Evolutionary conservation across 2,888 invertebrate species (phyloP).

Genomic region (Lasioglossum figueresi): DNA sequence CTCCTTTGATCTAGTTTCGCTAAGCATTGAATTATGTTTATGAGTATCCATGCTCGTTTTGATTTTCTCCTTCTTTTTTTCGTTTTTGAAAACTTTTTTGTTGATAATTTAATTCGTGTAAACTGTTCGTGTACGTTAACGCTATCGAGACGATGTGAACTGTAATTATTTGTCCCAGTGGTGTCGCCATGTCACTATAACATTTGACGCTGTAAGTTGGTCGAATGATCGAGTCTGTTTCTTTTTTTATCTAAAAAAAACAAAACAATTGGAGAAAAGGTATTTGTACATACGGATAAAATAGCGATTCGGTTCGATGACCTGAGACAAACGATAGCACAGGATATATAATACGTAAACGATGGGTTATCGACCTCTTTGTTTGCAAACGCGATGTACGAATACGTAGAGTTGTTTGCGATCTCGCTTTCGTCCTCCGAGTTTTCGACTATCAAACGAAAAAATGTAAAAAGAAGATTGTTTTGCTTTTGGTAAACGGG

Average conservation of each 20-base stretch:
- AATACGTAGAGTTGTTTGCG: constrained; percentile 2
- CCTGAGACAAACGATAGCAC: neutral
- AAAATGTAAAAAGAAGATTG: constrained; percentile 14
- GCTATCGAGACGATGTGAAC: constrained; percentile 22
- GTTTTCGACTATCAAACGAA: constrained; percentile 10
- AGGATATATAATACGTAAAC: neutral
- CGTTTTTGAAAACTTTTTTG: constrained; percentile 26
- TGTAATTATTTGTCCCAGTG: neutral
- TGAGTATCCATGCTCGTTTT: constrained; percentile 13
- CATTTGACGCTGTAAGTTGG: neutral
- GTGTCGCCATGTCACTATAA: neutral
- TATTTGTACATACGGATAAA: neutral
- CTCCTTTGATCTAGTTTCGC: constrained; percentile 32
- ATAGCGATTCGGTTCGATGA: neutral
- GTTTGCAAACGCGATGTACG: neutral
- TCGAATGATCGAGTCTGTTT: neutral
- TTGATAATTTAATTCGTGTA: constrained; percentile 43
- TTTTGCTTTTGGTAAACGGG: constrained; percentile 12
- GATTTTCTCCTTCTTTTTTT: neutral
- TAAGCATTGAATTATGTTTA: constrained; percentile 37
- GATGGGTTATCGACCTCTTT: neutral
- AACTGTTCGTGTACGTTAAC: constrained; percentile 40
- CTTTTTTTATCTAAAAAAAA: neutral
- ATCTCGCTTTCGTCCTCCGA: constrained; percentile 25
- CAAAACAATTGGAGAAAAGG: neutral